Evolutionary conservation across 2,113 vertebrate species (phyloP), one percentile per base, ranked within the genome.

Genomic region (Phrynosoma platyrhinos): DNA sequence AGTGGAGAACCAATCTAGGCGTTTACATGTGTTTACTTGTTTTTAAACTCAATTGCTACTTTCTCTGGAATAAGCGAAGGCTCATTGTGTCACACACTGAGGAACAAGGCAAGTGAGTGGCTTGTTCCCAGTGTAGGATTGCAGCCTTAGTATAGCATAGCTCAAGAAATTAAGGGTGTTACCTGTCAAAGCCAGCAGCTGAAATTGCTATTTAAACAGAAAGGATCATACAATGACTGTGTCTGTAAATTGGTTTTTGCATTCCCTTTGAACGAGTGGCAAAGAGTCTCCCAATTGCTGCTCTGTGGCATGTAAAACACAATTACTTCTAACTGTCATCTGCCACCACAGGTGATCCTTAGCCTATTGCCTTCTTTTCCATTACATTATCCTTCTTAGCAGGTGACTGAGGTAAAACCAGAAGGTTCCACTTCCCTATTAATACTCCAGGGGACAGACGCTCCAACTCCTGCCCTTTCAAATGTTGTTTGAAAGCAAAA

Each of bases 401-500:
- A 83, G 89, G 84, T 71, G 72, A 2, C 27, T 84, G 84, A 92
- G 84, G 81, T 82, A 91, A 32, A 87, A 76, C 32, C 84, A 47
- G 32, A 79, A 91, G 84, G 42, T 52, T 71, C 30, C 0, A 2
- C 23, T 85, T 88, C 25, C 10, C 8, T 91, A 3, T 87, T 90
- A 88, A 74, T 87, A 87, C 66, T 27, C 18, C 75, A 2, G 23
- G 69, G 42, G 66, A 78, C 10, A 90, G 78, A 89, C 64, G 75
- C 20, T 36, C 62, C 75, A 81, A 13, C 4, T 87, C 6, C 25
- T 55, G 4, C 4, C 69, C 21, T 83, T 93, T 88, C 62, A 8
- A 0, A 75, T 88, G 55, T 18, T 36, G 3, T 75, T 86, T 91
- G 86, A 88, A 91, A 94, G 90, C 5, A 79, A 88, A 86, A 88